Evolutionary conservation across 1,140 invertebrate genomes (phyloP).

Genomic region (Tetramorium parvispinum): DNA sequence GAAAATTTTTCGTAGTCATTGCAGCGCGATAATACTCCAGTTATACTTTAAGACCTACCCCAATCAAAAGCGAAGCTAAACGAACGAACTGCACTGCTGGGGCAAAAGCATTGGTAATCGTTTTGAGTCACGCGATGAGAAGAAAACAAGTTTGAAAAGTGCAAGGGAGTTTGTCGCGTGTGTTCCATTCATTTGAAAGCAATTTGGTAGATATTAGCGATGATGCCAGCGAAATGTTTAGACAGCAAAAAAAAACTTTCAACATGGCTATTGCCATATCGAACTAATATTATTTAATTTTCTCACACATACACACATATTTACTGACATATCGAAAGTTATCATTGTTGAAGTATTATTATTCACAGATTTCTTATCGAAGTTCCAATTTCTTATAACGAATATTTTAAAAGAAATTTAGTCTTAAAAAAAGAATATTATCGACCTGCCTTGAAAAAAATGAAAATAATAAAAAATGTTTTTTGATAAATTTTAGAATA

Average conservation of each 20-base stretch:
- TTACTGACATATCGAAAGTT: not conserved
- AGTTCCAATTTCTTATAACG: not conserved
- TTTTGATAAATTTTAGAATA: not conserved
- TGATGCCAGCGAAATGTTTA: constrained; percentile 37
- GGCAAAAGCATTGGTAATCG: constrained; percentile 67
- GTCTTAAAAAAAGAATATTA: not conserved
- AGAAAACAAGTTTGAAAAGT: constrained; percentile 56
- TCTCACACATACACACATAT: not conserved
- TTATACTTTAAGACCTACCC: constrained; percentile 74
- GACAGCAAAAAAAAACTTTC: constrained; percentile 19
- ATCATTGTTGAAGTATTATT: not conserved
- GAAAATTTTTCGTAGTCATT: constrained; percentile 44
- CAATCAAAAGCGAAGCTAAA: constrained; percentile 74
- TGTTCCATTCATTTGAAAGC: constrained; percentile 54
- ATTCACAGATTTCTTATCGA: not conserved
- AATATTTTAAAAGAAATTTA: not conserved
- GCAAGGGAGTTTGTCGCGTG: constrained; percentile 58
- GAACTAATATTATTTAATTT: constrained; percentile 16
- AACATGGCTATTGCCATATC: not conserved
- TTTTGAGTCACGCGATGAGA: constrained; percentile 74
- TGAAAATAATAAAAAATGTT: not conserved
- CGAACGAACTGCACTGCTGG: constrained; percentile 67
- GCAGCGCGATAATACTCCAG: constrained; percentile 63
- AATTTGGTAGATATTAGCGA: constrained; percentile 26
- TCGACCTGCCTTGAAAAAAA: not conserved